These are phyloP conservation scores for Aelia acuminata DNA, from an alignment of 2,888 invertebrate genomes.

Conservation along the genomic window DNA sequence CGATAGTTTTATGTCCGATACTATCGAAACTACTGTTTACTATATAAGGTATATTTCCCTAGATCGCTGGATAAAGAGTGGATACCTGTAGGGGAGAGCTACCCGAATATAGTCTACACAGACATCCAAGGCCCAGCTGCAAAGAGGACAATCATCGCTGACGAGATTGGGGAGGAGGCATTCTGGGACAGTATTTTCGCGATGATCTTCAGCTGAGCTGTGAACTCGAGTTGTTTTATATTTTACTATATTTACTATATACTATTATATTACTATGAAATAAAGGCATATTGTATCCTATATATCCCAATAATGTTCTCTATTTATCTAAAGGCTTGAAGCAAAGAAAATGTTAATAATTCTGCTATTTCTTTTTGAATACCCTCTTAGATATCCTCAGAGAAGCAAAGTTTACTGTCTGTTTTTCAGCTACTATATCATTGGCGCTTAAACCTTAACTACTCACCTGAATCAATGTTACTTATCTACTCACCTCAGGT, in stretches of 20 bases:
- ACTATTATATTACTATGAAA: neutral
- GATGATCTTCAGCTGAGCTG: neutral
- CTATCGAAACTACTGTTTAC: too few relatives aligned
- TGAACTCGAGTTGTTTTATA: neutral
- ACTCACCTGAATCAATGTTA: too few relatives aligned
- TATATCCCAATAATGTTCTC: too few relatives aligned
- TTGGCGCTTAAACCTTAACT: too few relatives aligned
- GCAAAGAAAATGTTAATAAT: too few relatives aligned
- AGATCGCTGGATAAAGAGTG: neutral
- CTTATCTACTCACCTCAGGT: too few relatives aligned
- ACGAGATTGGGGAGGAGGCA: neutral
- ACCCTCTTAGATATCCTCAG: too few relatives aligned
- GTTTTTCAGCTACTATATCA: too few relatives aligned
- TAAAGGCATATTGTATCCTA: neutral
- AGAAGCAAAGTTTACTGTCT: too few relatives aligned
- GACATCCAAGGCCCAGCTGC: neutral
- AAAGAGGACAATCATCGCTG: neutral
- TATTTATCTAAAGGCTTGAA: too few relatives aligned
- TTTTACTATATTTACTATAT: neutral
- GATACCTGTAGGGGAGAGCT: neutral
- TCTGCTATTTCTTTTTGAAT: too few relatives aligned
- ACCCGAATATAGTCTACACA: neutral
- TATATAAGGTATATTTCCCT: neutral
- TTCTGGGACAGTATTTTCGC: constrained; percentile 15
- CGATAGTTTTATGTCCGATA: too few relatives aligned